phyloP scores from a whole-genome alignment of 2,113 vertebrate species.

The Rhynchopsitta pachyrhyncha region DNA sequence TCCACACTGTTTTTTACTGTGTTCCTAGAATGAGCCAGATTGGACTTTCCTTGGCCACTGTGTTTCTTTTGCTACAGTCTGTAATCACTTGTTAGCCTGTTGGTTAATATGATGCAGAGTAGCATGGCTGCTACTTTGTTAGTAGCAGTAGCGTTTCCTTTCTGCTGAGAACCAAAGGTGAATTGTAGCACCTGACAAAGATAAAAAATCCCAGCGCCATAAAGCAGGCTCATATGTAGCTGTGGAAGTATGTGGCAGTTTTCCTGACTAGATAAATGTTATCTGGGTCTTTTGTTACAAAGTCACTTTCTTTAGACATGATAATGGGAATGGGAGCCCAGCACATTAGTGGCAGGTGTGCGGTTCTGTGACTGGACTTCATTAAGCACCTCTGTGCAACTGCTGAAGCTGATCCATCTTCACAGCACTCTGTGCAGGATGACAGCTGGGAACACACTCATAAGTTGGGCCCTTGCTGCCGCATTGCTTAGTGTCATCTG shows the following conservation, averaged over 20 bases:
- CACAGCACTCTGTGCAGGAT: not conserved
- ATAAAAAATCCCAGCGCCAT: not conserved
- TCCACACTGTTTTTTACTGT: not conserved
- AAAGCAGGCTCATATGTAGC: not conserved
- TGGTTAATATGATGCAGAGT: not conserved
- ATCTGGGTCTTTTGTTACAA: not conserved
- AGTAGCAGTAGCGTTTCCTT: not conserved
- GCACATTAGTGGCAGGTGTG: rapidly evolving
- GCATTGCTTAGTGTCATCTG: not conserved
- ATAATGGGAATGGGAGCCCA: rapidly evolving
- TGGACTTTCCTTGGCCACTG: not conserved
- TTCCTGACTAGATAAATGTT: not conserved
- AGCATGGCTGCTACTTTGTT: not conserved
- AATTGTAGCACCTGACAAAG: not conserved
- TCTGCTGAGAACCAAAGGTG: not conserved
- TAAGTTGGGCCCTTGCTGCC: not conserved
- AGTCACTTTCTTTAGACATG: not conserved
- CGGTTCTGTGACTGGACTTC: not conserved
- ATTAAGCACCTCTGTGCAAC: rapidly evolving
- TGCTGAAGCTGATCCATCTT: not conserved
- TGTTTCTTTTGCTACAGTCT: not conserved
- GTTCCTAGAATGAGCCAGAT: not conserved
- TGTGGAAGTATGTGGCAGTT: not conserved
- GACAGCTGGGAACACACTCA: not conserved
- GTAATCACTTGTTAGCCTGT: not conserved